phyloP scores from a whole-genome alignment of 2,888 invertebrate species.

The Orchestes rusci region DNA sequence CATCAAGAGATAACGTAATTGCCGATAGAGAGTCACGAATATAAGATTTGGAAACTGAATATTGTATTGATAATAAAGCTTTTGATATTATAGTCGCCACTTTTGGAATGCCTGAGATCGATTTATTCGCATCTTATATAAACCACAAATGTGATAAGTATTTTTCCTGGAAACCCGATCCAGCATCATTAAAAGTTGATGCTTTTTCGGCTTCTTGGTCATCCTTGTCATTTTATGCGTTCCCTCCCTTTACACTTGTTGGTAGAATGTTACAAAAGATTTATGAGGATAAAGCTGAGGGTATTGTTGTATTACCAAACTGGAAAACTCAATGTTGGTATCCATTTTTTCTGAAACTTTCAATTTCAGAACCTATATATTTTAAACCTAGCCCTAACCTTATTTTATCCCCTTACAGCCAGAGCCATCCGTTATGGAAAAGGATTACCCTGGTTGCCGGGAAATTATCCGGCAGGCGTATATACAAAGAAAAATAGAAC shows the following conservation, averaged over 20 bases:
- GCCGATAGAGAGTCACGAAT: neutral
- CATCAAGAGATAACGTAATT: neutral
- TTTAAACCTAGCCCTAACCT: constrained; percentile 27
- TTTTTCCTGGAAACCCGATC: constrained; percentile 6
- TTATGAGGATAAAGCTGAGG: constrained; percentile 29
- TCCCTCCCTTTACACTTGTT: constrained; percentile 32
- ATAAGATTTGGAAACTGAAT: neutral
- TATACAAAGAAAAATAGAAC: constrained; percentile 14
- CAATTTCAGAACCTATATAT: constrained; percentile 14
- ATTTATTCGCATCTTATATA: neutral
- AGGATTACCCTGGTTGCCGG: constrained; percentile 32
- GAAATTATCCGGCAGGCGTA: constrained; percentile 23
- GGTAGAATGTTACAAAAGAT: constrained; percentile 32
- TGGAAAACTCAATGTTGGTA: constrained; percentile 34
- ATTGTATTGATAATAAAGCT: neutral
- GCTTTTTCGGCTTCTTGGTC: constrained; percentile 29
- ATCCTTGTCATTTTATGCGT: constrained; percentile 28
- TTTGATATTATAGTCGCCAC: neutral
- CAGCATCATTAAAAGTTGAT: constrained; percentile 18
- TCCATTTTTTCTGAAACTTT: constrained; percentile 27
- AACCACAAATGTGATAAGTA: constrained; percentile 27
- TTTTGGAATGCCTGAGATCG: neutral
- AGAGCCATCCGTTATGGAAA: constrained; percentile 25
- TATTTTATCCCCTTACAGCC: constrained; percentile 29
- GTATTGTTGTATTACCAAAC: constrained; percentile 32